Base-by-base conservation (phyloP, 2,888 invertebrate genomes). In the Allygus modestus region DNA sequence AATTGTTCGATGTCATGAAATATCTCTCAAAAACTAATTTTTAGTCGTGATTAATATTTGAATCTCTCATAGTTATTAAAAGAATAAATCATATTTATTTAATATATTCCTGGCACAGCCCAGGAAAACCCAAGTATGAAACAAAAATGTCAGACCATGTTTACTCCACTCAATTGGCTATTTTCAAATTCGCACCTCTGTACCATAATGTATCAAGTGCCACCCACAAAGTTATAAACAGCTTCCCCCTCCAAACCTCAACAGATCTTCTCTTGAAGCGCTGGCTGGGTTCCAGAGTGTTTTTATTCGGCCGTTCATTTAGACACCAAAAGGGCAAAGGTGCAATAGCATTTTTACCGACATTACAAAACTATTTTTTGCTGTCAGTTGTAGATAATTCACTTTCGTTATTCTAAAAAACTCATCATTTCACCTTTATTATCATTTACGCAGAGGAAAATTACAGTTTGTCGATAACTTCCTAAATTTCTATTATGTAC, bases 301-400 rank as follows among this genome's bases (percentile, higher is more conserved):
- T 73, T 73, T 43, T 41, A 73, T 41, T 43, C 73, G 11, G 28
- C n/a, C 73, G 43, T 43, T 20, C 73, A 73, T 73, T 73, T 73
- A 73, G 37, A 33, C 20, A 73, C 73, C 11, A 5, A 73, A 73
- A 73, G 73, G 73, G 73, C 73, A 73, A 73, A 73, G 23, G 41
- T 41, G 41, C 73, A 73, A 41, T 73, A 43, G 23, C 73, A 11
- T 23, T 41, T 73, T 41, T 9, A 41, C 41, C 43, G 12, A 41
- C 41, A 1, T 73, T 12, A 15, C 73, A 41, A 73, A 58, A 65
- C 31, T 28, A 28, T 65, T 65, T 65, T 43, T 23, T 33, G 33
- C 33, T 31, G 37, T 9, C 37, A 37, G 4, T 37, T 69, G 28
- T 69, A 23, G 58, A 58, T 58, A 58, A 58, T 23, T 11, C 58